These are phyloP conservation scores for Marcusenius ussheri DNA, from an alignment of 2,113 vertebrate species.

Conservation along the genomic window DNA sequence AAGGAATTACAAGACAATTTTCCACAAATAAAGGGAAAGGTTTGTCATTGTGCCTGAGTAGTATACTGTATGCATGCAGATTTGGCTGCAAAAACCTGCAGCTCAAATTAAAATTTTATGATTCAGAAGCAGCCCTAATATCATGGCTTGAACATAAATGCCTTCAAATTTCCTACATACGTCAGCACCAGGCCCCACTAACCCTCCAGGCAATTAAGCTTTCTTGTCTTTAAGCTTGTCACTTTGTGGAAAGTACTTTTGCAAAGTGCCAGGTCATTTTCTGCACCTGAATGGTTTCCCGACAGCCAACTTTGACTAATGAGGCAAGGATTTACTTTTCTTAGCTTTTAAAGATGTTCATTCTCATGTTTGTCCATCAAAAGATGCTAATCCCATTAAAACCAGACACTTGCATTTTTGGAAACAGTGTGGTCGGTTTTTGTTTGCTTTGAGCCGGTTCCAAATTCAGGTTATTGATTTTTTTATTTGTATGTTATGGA, in stretches of 20 bases:
- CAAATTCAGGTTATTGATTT: not conserved
- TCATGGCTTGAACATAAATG: not conserved
- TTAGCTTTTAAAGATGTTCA: not conserved
- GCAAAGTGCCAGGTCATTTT: not conserved
- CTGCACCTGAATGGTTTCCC: not conserved
- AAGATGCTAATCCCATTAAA: not conserved
- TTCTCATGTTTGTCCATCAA: not conserved
- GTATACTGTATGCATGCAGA: not conserved
- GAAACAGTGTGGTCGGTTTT: not conserved
- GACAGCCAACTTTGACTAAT: not conserved
- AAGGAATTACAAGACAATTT: not conserved
- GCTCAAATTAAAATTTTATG: not conserved
- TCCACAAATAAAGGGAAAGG: not conserved
- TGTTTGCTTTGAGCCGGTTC: not conserved
- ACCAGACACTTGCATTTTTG: not conserved
- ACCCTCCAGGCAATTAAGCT: not conserved
- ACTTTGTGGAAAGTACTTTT: not conserved
- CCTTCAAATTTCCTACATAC: not conserved
- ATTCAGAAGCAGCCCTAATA: not conserved
- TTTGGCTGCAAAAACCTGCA: not conserved
- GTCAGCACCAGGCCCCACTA: not conserved
- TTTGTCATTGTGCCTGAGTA: not conserved
- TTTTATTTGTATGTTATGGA: not conserved
- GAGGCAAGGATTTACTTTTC: constrained; percentile 6
- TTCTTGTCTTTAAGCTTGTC: not conserved